A percentile compares a stretch with the other conserved stretches of the same genome.
Evolutionary conservation across 1,140 invertebrate species (phyloP).

Genomic region (Heliconius himera): DNA sequence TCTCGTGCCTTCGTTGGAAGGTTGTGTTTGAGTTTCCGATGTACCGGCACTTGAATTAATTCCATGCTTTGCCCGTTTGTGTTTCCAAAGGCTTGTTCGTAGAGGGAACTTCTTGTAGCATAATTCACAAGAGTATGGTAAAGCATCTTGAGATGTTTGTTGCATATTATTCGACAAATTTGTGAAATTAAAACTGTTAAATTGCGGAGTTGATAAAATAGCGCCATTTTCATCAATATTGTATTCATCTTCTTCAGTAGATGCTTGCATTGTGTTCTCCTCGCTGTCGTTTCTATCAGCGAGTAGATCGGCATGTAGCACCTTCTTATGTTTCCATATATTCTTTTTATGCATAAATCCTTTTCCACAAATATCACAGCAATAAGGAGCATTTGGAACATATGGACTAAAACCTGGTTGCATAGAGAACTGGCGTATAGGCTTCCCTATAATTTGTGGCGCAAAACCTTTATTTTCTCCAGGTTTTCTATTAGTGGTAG

Average conservation of each 20-base stretch:
- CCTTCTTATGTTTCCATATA: conserved; percentile 82
- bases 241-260: conserved; percentile 78
- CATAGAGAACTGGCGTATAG: conserved; percentile 64
- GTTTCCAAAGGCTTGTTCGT: conserved; percentile 78
- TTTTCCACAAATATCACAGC: conserved; percentile 84
- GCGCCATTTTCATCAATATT: conserved; percentile 73
- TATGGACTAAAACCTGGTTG: conserved; percentile 62
- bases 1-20: conserved; percentile 46
- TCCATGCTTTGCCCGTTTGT: conserved; percentile 80
- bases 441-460: conserved; percentile 73
- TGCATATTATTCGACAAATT: conserved; percentile 60
- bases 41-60: conserved; percentile 62
- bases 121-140: conserved; percentile 73
- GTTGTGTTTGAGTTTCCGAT: conserved; percentile 45
- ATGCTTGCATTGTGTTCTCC: conserved; percentile 74
- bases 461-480: conserved; percentile 65
- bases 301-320: conserved; percentile 75
- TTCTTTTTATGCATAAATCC: conserved; percentile 82
- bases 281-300: conserved; percentile 68
- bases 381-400: conserved; percentile 74
- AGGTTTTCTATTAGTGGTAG: conserved; percentile 74
- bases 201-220: conserved; percentile 74
- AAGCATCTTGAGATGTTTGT: conserved; percentile 51
- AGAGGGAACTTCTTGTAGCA: conserved; percentile 79
- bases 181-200: conserved; percentile 77